phyloP scores from a whole-genome alignment of 2,888 invertebrate species.

The Monochamus alternatus region DNA sequence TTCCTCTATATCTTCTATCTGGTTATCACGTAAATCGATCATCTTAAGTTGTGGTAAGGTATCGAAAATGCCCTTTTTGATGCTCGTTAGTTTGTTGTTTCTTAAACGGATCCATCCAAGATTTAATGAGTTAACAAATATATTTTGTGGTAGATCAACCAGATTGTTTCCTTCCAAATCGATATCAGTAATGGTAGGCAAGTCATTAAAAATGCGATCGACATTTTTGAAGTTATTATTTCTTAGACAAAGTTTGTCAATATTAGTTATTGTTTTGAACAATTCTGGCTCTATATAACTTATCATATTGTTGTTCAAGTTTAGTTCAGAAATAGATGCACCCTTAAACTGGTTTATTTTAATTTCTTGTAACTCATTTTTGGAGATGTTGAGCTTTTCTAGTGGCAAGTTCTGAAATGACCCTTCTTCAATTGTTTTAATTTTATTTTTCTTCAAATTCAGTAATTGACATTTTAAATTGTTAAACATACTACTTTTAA shows the following conservation, averaged over 20 bases:
- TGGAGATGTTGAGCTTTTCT: neutral
- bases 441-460: neutral
- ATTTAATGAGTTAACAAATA: neutral
- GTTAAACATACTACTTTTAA: no score
- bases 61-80: neutral
- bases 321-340: neutral
- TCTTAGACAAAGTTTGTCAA: neutral
- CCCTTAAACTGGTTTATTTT: neutral
- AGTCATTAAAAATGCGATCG: conserved; percentile 1
- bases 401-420: neutral
- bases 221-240: neutral
- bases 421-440: neutral
- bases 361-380: conserved; percentile 7
- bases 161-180: neutral
- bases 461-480: neutral
- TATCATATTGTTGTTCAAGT: neutral
- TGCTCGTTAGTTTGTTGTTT: conserved; percentile 1
- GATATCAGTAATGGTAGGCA: neutral
- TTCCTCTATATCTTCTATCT: conserved; percentile 9
- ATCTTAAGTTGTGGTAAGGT: neutral
- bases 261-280: neutral
- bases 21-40: neutral
- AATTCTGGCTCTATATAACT: conserved; percentile 1
- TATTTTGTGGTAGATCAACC: neutral
- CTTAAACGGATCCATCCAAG: conserved; percentile 1